Evolutionary conservation across 2,797 vertebrate species (phyloP), one percentile per base, ranked within the genome.

Genomic region (Ctenopoma kingsleyae): DNA sequence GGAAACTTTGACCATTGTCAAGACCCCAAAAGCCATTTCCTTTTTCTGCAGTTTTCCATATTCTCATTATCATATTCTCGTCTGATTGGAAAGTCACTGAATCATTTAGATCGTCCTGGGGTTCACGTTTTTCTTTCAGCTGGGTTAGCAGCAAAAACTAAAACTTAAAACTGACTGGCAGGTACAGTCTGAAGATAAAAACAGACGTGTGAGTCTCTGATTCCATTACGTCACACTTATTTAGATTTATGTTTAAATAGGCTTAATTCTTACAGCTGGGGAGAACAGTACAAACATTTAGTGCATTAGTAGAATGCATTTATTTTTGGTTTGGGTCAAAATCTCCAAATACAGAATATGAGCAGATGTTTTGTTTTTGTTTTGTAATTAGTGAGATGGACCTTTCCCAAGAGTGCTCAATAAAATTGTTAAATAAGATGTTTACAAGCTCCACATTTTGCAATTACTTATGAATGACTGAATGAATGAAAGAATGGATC

Each of bases 91-190:
- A 51, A 22, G 23, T 25, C 50, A 58, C 7, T 74, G 58, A 82
- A 79, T 71, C 62, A 69, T 68, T 76, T 43, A 72, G 19, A 56
- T 23, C 32, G 15, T 65, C 47, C 41, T 23, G 32, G 22, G 53
- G 57, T 35, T 69, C 17, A 13, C 27, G 1, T 22, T 32, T 36
- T 35, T 62, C 57, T 60, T 71, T 51, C 59, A 43, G 44, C 9
- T 19, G 30, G 19, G 23, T 65, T 13, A 61, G 58, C 58, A 41
- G 51, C 19, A 38, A n/a, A n/a, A n/a, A n/a, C n/a, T n/a, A n/a
- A n/a, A n/a, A n/a, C n/a, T n/a, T n/a, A n/a, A n/a, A n/a, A 6
- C 30, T 35, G 47, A 8, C 10, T 13, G 3, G 23, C 48, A 17
- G 15, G 15, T 43, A 17, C 40, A 43, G 7, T 36, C 35, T 11